A percentile compares a stretch with the other conserved stretches of the same genome.
These are phyloP conservation scores for Rousettus leschenaultii DNA, from an alignment of 2,113 vertebrate species.

Conservation along the genomic window DNA sequence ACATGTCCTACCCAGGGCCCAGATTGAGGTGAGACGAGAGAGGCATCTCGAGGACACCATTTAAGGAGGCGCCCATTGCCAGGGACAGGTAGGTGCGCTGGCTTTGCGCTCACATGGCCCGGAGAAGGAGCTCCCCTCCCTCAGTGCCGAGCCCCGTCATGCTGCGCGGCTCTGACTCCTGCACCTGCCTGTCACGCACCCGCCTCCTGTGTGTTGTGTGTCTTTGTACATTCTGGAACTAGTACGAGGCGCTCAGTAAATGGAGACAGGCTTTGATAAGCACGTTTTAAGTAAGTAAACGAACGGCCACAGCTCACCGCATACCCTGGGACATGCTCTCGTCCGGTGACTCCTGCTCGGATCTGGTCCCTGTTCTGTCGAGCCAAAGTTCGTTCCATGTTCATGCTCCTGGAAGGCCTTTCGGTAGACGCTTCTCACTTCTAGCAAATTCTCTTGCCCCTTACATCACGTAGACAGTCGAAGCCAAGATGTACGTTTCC, in stretches of 20 bases:
- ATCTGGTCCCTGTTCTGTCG: background rate
- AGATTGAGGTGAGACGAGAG: background rate
- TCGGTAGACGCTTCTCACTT: background rate
- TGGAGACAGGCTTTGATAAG: background rate
- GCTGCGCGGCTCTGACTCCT: background rate
- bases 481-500: background rate
- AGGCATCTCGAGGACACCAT: background rate
- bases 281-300: background rate
- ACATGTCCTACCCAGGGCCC: background rate
- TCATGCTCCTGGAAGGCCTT: background rate
- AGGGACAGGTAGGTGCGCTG: background rate
- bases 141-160: too few species aligned
- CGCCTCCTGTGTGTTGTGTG: background rate
- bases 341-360: background rate
- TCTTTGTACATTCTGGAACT: background rate
- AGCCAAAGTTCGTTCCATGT: background rate
- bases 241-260: background rate
- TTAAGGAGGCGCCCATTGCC: background rate
- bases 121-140: background rate
- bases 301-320: background rate
- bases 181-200: background rate
- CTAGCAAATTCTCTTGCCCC: background rate
- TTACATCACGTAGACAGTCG: background rate
- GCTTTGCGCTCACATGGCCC: fast-evolving
- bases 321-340: background rate